Evolutionary conservation across 2,113 vertebrate genomes (phyloP).

Genomic region (Clarias batrachus): DNA sequence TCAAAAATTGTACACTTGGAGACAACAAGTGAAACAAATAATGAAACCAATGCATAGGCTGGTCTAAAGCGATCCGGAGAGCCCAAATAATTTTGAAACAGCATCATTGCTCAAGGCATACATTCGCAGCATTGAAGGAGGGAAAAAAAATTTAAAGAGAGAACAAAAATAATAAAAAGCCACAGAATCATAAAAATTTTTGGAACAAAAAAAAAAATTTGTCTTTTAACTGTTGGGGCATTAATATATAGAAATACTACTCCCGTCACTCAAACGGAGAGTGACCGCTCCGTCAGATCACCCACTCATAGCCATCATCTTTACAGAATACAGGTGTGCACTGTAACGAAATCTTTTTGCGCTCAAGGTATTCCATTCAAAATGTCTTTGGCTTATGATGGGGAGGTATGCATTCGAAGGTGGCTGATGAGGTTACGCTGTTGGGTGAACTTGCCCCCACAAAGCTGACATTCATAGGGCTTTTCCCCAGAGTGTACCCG

Average conservation of each 20-base stretch:
- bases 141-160: background rate
- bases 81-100: constrained; percentile 34
- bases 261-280: constrained; percentile 23
- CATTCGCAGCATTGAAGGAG: constrained; percentile 49
- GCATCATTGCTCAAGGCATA: constrained; percentile 47
- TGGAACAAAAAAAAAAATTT: constrained; percentile 6
- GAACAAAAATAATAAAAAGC: background rate
- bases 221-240: constrained; percentile 32
- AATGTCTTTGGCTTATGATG: constrained; percentile 79
- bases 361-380: constrained; percentile 40
- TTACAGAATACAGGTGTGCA: constrained; percentile 51
- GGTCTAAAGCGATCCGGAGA: constrained; percentile 42
- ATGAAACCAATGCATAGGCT: constrained; percentile 48
- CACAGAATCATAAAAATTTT: constrained; percentile 35
- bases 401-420: constrained; percentile 89
- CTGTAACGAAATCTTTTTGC: constrained; percentile 42
- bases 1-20: constrained; percentile 42
- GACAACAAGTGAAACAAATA: constrained; percentile 30
- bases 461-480: constrained; percentile 91
- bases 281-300: constrained; percentile 35
- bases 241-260: constrained; percentile 32
- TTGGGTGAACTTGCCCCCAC: constrained; percentile 90
- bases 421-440: constrained; percentile 93
- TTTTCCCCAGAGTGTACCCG: constrained; percentile 92
- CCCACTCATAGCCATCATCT: constrained; percentile 35